Conservation (phyloP, 2,113 vertebrate genomes). For the Globicephala melas region DNA sequence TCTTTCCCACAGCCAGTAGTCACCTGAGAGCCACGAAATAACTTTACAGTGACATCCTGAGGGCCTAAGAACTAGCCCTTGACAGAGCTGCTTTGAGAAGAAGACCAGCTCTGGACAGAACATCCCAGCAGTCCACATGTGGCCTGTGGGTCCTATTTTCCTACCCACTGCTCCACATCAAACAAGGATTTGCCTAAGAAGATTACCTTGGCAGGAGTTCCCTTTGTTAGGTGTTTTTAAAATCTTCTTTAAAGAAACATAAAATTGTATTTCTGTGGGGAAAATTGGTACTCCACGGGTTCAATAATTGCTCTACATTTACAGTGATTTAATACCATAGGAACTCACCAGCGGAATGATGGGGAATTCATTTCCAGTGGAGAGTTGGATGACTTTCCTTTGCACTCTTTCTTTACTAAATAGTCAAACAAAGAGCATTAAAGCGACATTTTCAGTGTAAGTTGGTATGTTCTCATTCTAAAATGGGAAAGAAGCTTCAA, state of each 20-base stretch:
- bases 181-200: slow-evolving; percentile 57
- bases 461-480: neutral
- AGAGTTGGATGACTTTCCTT: neutral
- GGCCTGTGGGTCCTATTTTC: neutral
- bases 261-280: slow-evolving; percentile 53
- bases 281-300: slow-evolving; percentile 49
- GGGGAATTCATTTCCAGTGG: neutral
- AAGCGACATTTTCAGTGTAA: neutral
- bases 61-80: neutral
- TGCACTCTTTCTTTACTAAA: neutral
- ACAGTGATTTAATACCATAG: slow-evolving; percentile 35
- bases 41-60: neutral
- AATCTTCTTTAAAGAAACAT: slow-evolving; percentile 55
- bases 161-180: slow-evolving; percentile 3
- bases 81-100: neutral
- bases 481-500: slow-evolving; percentile 6
- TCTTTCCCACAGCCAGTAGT: neutral
- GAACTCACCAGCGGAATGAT: slow-evolving; percentile 26
- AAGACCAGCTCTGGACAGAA: neutral
- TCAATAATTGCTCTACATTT: slow-evolving; percentile 37
- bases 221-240: slow-evolving; percentile 55
- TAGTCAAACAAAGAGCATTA: slow-evolving; percentile 1
- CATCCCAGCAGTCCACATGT: neutral
- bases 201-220: slow-evolving; percentile 54
- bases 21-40: neutral